A percentile compares a stretch with the other conserved stretches of the same genome.
Evolutionary conservation across 2,113 vertebrate genomes (phyloP).

Genomic region (Acinonyx jubatus): DNA sequence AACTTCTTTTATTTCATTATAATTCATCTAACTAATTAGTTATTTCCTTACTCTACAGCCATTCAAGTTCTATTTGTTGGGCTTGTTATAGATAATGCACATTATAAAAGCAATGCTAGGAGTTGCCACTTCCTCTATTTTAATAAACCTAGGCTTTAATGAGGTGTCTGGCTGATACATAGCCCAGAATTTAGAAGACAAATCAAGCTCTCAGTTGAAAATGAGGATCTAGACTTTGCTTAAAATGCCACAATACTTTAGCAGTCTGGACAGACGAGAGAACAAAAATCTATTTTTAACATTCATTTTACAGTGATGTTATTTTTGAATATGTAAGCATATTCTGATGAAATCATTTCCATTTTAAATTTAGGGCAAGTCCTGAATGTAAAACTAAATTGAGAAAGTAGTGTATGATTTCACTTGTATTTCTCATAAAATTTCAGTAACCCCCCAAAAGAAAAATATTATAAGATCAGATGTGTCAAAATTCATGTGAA

Average conservation of each 20-base stretch:
- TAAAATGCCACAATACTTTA: slow-evolving; percentile 53
- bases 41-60: neutral
- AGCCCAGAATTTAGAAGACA: slow-evolving; percentile 38
- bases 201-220: slow-evolving; percentile 25
- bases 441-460: neutral
- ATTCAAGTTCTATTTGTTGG: slow-evolving; percentile 21
- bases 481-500: neutral
- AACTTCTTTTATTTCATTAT: slow-evolving; percentile 28
- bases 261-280: slow-evolving; percentile 22
- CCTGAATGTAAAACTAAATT: slow-evolving; percentile 38
- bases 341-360: slow-evolving; percentile 42
- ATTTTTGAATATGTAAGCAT: slow-evolving; percentile 37
- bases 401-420: neutral
- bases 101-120: neutral
- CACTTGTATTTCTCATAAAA: slow-evolving; percentile 13
- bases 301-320: slow-evolving; percentile 26
- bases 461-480: slow-evolving; percentile 20
- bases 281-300: slow-evolving; percentile 52
- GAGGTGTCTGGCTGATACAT: slow-evolving; percentile 49
- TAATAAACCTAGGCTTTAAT: slow-evolving; percentile 57
- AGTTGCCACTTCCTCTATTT: slow-evolving; percentile 43
- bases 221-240: slow-evolving; percentile 31
- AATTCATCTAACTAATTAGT: slow-evolving; percentile 53
- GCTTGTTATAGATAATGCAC: slow-evolving; percentile 21
- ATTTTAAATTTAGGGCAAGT: slow-evolving; percentile 41